Base-by-base conservation (phyloP, 2,113 vertebrate genomes). In the Bettongia penicillata region DNA sequence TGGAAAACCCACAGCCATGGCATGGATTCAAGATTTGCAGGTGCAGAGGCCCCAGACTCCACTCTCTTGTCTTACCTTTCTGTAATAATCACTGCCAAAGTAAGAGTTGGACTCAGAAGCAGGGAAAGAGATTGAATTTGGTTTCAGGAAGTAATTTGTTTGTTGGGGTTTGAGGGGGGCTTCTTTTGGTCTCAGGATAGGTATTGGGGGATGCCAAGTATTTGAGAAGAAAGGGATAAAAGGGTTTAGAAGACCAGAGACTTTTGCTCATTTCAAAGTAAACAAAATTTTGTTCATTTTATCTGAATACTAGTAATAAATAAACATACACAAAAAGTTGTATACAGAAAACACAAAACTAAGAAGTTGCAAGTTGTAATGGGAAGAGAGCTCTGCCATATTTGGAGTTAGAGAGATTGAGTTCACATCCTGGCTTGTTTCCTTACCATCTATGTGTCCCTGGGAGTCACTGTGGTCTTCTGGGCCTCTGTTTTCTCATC, bases 11-110 rank as follows among this genome's bases (percentile, higher is more conserved):
- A 91, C 1, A 93, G 89, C 16, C 0, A 43, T 96, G 98, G 97
- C 97, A 97, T 53, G 50, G 47, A 96, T 93, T 98, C 97, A 97
- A 94, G 95, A 53, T 94, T 4, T 95, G 95, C 98, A 98, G 98
- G 98, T 98, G 98, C 61, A 91, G 93, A 94, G 93, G 77, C 0
- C 77, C 89, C 31, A 91, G 51, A 91, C 89, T 19, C 43, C 19
- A 37, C 37, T 0, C 25, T 0, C 0, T 11, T 26, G 94, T 43
- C 49, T 95, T 43, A 94, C 93, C 84, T 93, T 49, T 68, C 55
- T 0, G 68, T 84, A 84, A 43, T 48, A 92, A 84, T 93, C 8
- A 26, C 16, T 77, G 10, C 31, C 24, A 2, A 28, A 53, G 90
- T 5, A 90, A 77, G 8, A 14, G 37, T 43, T 51, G 0, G 3